Percentiles rank a stretch among this genome's conserved stretches.
phyloP scores from a whole-genome alignment of 64 coral and sea anemone species.

The Orbicella faveolata region DNA sequence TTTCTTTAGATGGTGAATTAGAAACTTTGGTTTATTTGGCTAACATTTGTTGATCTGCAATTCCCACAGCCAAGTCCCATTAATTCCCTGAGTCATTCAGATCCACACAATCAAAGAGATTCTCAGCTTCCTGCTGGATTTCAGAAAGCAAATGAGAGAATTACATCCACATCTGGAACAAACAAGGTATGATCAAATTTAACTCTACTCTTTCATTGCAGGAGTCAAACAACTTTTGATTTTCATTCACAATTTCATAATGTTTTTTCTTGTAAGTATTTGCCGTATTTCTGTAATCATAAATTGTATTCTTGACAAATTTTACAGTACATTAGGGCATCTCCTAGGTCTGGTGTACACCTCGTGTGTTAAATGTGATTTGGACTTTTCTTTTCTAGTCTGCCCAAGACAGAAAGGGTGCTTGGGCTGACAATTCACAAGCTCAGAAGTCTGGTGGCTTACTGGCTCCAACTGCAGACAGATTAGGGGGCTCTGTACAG shows the following conservation, averaged over 20 bases:
- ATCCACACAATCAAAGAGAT: conserved; percentile 47
- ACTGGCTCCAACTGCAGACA: conserved; percentile 58
- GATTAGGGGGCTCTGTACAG: conserved; percentile 74
- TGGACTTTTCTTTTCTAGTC: conserved; percentile 21
- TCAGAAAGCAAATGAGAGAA: conserved; percentile 46
- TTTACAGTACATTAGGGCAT: too few species aligned
- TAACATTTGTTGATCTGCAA: not conserved
- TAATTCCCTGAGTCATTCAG: conserved; percentile 63
- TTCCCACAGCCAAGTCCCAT: conserved; percentile 55
- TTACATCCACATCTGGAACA: conserved; percentile 47
- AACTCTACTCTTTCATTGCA: not conserved
- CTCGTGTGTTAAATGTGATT: not conserved
- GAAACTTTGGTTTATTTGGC: too few species aligned
- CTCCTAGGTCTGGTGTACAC: too few species aligned
- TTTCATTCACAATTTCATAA: too few species aligned
- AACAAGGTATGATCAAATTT: conserved; percentile 53
- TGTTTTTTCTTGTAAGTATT: too few species aligned
- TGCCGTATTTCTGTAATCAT: too few species aligned
- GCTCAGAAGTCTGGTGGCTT: conserved; percentile 31
- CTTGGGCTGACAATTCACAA: conserved; percentile 58
- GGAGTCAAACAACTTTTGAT: too few species aligned
- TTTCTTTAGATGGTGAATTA: too few species aligned
- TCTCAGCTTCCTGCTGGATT: conserved; percentile 46
- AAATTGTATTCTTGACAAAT: too few species aligned
- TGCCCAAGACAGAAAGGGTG: conserved; percentile 70